Evolutionary conservation across 1,140 invertebrate genomes (phyloP).

Genomic region (Nasonia vitripennis): DNA sequence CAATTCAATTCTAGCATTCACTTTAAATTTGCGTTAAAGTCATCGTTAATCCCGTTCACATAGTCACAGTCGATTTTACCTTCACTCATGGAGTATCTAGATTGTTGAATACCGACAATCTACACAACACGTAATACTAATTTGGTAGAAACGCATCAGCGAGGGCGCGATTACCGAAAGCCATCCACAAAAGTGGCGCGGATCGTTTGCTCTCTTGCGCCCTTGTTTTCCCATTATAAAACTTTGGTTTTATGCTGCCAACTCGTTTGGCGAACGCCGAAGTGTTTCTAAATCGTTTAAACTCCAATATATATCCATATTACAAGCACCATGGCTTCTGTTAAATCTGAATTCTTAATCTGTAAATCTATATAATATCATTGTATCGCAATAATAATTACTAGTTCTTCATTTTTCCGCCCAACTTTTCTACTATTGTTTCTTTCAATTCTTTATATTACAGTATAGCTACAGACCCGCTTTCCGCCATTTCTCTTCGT

Average conservation of each 20-base stretch:
- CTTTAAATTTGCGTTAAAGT: constrained; percentile 12
- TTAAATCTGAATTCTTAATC: constrained; percentile 38
- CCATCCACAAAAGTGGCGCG: background rate
- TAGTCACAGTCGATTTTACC: constrained; percentile 42
- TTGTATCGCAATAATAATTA: constrained; percentile 52
- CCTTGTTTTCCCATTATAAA: constrained; percentile 34
- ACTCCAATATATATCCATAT: constrained; percentile 42
- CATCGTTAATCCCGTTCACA: constrained; percentile 5
- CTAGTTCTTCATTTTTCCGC: constrained; percentile 18
- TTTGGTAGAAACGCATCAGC: constrained; percentile 39
- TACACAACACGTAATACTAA: constrained; percentile 49
- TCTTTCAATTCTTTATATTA: constrained; percentile 58
- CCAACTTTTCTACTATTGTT: constrained; percentile 19
- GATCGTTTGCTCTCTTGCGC: background rate
- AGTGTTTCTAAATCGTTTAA: constrained; percentile 45
- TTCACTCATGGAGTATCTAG: constrained; percentile 8
- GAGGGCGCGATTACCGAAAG: constrained; percentile 18
- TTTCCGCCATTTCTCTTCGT: constrained; percentile 20
- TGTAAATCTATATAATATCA: constrained; percentile 51
- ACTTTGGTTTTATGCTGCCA: constrained; percentile 46
- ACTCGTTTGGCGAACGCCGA: constrained; percentile 33
- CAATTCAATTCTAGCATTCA: background rate
- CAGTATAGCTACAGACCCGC: constrained; percentile 62
- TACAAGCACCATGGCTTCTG: constrained; percentile 40
- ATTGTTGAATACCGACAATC: constrained; percentile 38